Percentiles rank a stretch among this genome's conserved stretches.
Evolutionary conservation across 37 sponge, comb jelly and placozoan species (phyloP).

Genomic region (Geodia barretti): DNA sequence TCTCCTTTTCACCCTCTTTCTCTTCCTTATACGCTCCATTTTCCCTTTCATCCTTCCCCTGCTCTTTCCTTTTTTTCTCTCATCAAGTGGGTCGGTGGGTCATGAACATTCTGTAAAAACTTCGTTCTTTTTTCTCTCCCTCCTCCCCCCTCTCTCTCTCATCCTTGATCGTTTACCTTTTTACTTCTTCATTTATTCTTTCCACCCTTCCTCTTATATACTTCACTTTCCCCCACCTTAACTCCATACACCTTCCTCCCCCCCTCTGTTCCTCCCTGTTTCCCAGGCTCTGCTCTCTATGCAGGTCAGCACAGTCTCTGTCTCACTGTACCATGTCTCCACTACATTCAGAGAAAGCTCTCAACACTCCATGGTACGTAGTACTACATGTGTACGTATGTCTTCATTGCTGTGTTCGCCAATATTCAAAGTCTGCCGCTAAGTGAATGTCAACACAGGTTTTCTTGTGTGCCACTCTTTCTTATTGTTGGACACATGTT

Average conservation of each 20-base stretch:
- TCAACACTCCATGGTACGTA: slow-evolving; percentile 21
- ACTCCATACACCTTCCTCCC: not conserved
- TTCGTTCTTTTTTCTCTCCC: not conserved
- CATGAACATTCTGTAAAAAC: too few species aligned
- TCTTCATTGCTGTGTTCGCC: not conserved
- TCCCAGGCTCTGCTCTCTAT: slow-evolving; percentile 38
- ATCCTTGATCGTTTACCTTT: not conserved
- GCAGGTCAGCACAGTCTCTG: slow-evolving; percentile 60
- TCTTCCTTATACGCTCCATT: too few species aligned
- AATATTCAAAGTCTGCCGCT: too few species aligned
- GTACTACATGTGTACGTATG: not conserved
- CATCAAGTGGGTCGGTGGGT: too few species aligned
- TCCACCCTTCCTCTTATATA: not conserved
- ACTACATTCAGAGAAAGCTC: slow-evolving; percentile 44
- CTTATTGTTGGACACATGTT: too few species aligned
- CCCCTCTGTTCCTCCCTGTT: not conserved
- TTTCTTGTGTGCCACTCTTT: not conserved
- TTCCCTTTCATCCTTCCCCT: too few species aligned
- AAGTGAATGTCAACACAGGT: not conserved
- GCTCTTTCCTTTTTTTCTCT: too few species aligned
- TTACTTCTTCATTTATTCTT: not conserved
- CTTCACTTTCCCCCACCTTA: not conserved
- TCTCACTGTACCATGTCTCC: slow-evolving; percentile 48
- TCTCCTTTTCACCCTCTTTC: too few species aligned
- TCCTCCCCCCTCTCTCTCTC: not conserved